Conservation (phyloP, 2,113 vertebrate genomes). For the Macrotus californicus region DNA sequence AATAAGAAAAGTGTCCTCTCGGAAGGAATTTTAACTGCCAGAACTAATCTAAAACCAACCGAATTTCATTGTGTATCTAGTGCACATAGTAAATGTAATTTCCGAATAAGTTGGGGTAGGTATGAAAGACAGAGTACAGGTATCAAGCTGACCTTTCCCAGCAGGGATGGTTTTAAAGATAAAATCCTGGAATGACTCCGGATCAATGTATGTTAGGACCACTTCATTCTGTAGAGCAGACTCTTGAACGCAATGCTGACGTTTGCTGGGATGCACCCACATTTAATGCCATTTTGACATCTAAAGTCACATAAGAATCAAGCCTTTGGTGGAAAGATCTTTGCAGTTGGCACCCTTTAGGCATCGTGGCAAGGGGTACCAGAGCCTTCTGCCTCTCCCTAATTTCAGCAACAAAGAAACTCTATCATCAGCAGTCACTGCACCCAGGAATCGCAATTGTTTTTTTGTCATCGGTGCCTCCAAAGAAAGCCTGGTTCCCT, state of each 20-base stretch:
- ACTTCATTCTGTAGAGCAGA: neutral
- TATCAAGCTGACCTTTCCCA: neutral
- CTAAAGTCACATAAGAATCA: conserved; percentile 41
- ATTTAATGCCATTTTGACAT: neutral
- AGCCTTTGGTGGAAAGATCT: neutral
- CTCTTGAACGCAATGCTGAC: neutral
- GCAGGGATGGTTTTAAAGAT: neutral
- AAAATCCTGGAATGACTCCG: neutral
- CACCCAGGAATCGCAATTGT: conserved; percentile 35
- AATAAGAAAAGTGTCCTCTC: neutral
- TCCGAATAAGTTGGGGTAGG: neutral
- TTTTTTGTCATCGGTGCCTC: neutral
- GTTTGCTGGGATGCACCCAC: neutral
- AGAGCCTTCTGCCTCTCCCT: neutral
- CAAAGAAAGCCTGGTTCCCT: neutral
- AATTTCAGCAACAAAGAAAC: conserved; percentile 9
- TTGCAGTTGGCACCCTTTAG: neutral
- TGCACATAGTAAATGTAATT: neutral
- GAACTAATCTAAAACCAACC: neutral
- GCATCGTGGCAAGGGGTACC: neutral
- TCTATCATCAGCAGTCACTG: conserved; percentile 10
- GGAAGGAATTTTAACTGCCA: neutral
- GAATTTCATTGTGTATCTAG: neutral
- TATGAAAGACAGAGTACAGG: neutral
- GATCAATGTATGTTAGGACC: neutral